Evolutionary conservation across 2,888 invertebrate species (phyloP).

Genomic region (Allolobophora icterica): DNA sequence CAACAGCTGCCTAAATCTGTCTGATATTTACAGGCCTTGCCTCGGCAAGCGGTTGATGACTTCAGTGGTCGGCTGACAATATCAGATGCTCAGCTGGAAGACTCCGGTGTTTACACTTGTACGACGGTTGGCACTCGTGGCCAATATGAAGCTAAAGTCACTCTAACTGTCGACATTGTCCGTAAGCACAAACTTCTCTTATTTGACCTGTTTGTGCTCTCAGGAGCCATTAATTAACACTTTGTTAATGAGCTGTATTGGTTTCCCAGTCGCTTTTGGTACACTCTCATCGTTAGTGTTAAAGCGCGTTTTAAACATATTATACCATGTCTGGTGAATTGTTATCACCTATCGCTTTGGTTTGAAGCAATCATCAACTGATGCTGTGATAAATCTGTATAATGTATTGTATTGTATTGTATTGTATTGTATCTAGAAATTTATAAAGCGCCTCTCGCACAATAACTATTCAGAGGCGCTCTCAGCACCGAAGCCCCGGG

Average conservation of each 20-base stretch:
- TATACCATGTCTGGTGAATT: not conserved
- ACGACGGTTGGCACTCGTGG: conserved; percentile 75
- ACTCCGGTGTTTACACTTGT: conserved; percentile 84
- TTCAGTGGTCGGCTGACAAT: conserved; percentile 84
- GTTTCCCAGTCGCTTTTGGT: no score
- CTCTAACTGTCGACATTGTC: conserved; percentile 51
- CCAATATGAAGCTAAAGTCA: conserved; percentile 51
- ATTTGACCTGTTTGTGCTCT: no score
- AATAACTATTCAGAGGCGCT: no score
- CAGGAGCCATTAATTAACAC: no score
- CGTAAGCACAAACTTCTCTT: not conserved
- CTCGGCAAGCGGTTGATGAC: conserved; percentile 76
- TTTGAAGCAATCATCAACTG: not conserved
- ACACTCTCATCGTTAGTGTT: no score
- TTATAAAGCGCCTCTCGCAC: no score
- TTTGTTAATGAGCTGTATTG: no score
- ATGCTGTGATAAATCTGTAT: not conserved
- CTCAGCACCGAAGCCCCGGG: no score
- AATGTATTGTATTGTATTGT: no score
- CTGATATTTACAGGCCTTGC: conserved; percentile 69
- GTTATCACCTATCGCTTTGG: not conserved
- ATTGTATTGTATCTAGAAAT: no score
- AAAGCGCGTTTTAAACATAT: no score
- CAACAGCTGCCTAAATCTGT: not conserved
- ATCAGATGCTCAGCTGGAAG: conserved; percentile 61